Evolutionary conservation across 2,797 vertebrate species (phyloP).

Genomic region (Pseudochirops corinnae): DNA sequence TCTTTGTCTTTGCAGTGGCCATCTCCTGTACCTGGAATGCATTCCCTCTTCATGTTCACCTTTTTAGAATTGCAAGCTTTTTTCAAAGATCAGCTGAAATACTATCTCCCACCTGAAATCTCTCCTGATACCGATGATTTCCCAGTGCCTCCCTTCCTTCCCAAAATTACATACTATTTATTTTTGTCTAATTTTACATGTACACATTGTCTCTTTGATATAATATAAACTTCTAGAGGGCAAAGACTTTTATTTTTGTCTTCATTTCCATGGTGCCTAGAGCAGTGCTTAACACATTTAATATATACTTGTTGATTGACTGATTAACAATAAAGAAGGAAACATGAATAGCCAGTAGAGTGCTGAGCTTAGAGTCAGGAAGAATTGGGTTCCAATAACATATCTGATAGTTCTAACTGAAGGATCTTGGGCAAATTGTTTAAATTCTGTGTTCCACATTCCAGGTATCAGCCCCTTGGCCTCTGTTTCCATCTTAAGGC

Average conservation of each 20-base stretch:
- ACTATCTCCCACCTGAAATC: background rate
- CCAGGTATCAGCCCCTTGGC: background rate
- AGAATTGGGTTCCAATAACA: background rate
- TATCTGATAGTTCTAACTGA: background rate
- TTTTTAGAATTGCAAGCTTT: background rate
- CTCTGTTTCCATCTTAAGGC: background rate
- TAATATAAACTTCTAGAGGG: background rate
- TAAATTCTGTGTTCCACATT: background rate
- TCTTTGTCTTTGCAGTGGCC: background rate
- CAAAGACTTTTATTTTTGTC: background rate
- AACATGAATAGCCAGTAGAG: background rate
- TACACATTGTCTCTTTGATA: background rate
- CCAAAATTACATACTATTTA: background rate
- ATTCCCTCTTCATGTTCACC: background rate
- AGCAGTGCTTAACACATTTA: background rate
- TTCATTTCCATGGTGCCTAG: background rate
- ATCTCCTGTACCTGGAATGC: background rate
- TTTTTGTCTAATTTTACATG: background rate
- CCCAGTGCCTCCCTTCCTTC: background rate
- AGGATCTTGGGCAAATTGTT: background rate
- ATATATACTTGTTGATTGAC: background rate
- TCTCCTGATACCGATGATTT: background rate
- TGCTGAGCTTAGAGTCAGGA: background rate
- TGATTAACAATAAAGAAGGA: background rate
- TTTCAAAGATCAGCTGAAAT: background rate